These are phyloP conservation scores for Unio delphinus DNA, from an alignment of 2,888 invertebrate genomes.

Conservation along the genomic window DNA sequence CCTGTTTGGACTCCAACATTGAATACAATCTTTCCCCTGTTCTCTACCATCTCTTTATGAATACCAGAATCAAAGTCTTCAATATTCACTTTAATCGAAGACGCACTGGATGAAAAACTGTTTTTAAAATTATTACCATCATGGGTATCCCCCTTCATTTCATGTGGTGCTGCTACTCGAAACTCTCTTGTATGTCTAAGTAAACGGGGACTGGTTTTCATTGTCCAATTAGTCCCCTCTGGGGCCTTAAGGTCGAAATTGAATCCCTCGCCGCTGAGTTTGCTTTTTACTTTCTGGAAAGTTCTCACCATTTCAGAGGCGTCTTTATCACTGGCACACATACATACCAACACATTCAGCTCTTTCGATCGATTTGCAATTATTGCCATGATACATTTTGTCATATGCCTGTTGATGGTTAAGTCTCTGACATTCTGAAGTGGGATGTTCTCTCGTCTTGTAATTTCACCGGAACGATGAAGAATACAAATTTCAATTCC, in stretches of 20 bases:
- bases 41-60: constrained; percentile 4
- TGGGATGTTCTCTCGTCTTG: constrained; percentile 26
- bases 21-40: constrained; percentile 1
- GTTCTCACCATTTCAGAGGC: constrained; percentile 33
- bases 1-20: not conserved
- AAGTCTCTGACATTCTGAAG: constrained; percentile 41
- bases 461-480: constrained; percentile 18
- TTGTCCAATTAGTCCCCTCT: constrained; percentile 26
- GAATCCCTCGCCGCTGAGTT: constrained; percentile 30
- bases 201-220: constrained; percentile 10
- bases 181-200: too few relatives aligned
- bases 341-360: constrained; percentile 38
- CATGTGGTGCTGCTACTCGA: too few relatives aligned
- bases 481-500: constrained; percentile 41
- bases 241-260: constrained; percentile 24
- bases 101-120: too few relatives aligned
- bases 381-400: constrained; percentile 41
- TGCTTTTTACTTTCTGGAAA: constrained; percentile 21
- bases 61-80: constrained; percentile 2
- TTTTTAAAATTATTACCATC: too few relatives aligned
- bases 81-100: too few relatives aligned
- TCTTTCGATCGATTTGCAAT: constrained; percentile 30
- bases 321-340: constrained; percentile 33
- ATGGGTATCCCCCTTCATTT: too few relatives aligned
- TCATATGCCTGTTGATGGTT: constrained; percentile 35